Percentiles rank a stretch among this genome's conserved stretches.
Conservation (phyloP, 2,888 invertebrate genomes). For the Drosophila prostipennis region DNA sequence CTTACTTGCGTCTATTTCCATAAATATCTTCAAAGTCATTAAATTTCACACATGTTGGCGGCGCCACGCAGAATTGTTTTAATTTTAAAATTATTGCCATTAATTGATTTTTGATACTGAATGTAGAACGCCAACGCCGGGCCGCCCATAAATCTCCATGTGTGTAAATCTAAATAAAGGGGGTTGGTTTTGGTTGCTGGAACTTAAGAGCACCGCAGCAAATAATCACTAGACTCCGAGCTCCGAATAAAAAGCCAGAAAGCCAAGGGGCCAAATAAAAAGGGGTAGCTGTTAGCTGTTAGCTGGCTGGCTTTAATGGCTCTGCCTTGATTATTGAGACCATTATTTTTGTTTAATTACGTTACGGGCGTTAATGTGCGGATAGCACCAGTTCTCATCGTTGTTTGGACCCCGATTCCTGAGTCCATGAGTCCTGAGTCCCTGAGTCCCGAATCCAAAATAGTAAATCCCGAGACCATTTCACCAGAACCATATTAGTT, state of each 20-base stretch:
- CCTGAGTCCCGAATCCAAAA: background rate
- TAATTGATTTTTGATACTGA: conserved; percentile 81
- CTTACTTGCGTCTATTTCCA: conserved; percentile 57
- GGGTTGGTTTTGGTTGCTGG: background rate
- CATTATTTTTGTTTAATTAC: conserved; percentile 81
- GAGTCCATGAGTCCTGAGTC: conserved; percentile 7
- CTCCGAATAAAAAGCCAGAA: conserved; percentile 5
- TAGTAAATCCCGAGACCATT: background rate
- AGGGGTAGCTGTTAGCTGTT: conserved; percentile 48
- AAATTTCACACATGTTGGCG: conserved; percentile 80
- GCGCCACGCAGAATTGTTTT: conserved; percentile 70
- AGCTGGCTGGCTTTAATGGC: conserved; percentile 60
- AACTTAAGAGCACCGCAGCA: conserved; percentile 11
- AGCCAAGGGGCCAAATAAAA: conserved; percentile 18
- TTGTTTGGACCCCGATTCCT: background rate
- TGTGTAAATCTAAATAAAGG: conserved; percentile 44
- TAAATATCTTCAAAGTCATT: conserved; percentile 82
- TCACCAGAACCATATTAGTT: conserved; percentile 29
- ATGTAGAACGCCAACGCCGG: background rate
- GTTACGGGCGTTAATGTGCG: conserved; percentile 78
- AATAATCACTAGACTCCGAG: conserved; percentile 32
- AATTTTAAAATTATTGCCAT: conserved; percentile 82
- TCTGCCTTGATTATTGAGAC: conserved; percentile 74
- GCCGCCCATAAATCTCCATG: conserved; percentile 63
- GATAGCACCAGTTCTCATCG: conserved; percentile 53